A percentile compares a stretch with the other conserved stretches of the same genome.
Conservation (phyloP, 2,888 invertebrate genomes). For the Ametastegia equiseti region DNA sequence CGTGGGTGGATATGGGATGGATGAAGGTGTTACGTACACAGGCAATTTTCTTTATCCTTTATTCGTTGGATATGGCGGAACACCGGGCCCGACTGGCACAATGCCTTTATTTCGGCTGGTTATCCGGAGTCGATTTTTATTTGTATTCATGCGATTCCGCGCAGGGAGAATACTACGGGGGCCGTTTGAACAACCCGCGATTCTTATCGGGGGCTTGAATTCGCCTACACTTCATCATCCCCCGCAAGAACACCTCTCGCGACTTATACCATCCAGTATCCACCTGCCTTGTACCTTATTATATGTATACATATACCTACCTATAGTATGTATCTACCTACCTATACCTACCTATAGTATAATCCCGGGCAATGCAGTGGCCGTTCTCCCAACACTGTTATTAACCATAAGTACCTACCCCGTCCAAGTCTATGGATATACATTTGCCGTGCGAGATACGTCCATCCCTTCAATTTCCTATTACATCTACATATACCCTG, state of each 20-base stretch:
- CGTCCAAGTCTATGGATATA: too few species aligned
- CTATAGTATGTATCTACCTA: too few species aligned
- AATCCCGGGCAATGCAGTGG: neutral
- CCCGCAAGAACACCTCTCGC: neutral
- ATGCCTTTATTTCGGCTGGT: slow-evolving; percentile 10
- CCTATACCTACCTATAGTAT: too few species aligned
- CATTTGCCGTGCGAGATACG: neutral
- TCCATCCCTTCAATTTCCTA: too few species aligned
- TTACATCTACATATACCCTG: neutral
- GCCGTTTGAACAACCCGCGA: slow-evolving; percentile 27
- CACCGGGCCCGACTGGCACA: neutral
- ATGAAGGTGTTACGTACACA: too few species aligned
- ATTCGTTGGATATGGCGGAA: neutral
- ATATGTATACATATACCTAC: neutral
- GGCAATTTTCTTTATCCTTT: neutral
- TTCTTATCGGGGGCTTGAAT: slow-evolving; percentile 18
- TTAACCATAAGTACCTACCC: neutral
- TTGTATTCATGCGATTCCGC: slow-evolving; percentile 40
- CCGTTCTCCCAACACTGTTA: neutral
- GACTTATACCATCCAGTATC: too few species aligned
- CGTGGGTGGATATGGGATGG: too few species aligned
- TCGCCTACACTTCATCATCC: slow-evolving; percentile 4
- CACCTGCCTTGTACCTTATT: too few species aligned
- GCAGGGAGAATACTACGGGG: neutral
- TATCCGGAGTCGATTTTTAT: slow-evolving; percentile 33